These are phyloP conservation scores for Burhinus oedicnemus DNA, from an alignment of 2,113 vertebrate genomes.

Conservation along the genomic window DNA sequence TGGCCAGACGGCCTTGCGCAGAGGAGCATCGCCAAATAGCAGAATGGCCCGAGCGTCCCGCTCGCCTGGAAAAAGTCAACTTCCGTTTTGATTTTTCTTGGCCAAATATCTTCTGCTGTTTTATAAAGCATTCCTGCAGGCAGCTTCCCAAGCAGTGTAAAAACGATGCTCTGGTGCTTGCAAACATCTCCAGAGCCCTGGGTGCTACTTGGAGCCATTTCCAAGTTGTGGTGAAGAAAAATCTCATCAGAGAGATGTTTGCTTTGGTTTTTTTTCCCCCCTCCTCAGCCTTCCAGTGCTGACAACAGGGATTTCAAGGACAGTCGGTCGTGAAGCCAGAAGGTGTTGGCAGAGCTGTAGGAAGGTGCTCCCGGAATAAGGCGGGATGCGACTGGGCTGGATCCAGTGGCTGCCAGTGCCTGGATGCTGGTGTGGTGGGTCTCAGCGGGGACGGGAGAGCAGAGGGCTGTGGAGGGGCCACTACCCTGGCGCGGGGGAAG, in stretches of 20 bases:
- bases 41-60: background rate
- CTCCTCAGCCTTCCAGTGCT: background rate
- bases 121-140: background rate
- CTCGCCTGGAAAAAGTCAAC: background rate
- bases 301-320: background rate
- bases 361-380: background rate
- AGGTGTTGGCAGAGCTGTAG: background rate
- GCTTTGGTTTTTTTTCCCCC: too few species aligned
- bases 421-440: background rate
- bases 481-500: background rate
- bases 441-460: too few species aligned
- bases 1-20: background rate
- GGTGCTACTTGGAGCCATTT: background rate
- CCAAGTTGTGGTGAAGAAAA: background rate
- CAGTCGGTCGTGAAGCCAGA: rapidly evolving
- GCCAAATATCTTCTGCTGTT: background rate
- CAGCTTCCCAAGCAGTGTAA: background rate
- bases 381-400: background rate
- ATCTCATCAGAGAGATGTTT: background rate
- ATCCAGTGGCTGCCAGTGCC: background rate
- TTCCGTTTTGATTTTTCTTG: slow-evolving; percentile 35
- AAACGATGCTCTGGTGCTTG: background rate
- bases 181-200: background rate
- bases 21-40: background rate
- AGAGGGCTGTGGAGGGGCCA: background rate